Evolutionary conservation across 2,113 vertebrate genomes (phyloP), one percentile per base, ranked within the genome.

Genomic region (Cryptomyrus ogoouensis): DNA sequence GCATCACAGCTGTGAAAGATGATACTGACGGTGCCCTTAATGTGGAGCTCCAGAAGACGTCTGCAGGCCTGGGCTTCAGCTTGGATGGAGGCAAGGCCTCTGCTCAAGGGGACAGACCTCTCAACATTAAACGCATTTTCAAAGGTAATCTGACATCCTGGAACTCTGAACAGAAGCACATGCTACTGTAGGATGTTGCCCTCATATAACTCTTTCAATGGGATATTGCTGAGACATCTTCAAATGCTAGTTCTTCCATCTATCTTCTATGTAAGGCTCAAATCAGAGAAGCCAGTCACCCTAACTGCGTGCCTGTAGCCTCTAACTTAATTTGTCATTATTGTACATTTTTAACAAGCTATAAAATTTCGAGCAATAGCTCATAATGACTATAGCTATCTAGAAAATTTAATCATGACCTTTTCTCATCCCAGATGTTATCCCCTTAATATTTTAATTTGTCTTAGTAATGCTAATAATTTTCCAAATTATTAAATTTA

Each of bases 51-150:
- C 91, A 96, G 91, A 99, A 99, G 95, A 97, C 97, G 0, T 96
- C 97, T 35, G 97, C 97, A 27, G 98, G 97, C 56, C 94, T 99
- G 91, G 98, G 98, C 39, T 95, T 99, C 93, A 98, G 97, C 91
- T 96, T 98, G 17, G 97, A 98, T 31, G 97, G 97, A 88, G 97
- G 97, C 19, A 97, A 95, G 86, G 95, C 97, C 9, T 97, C 97
- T 0, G 92, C 95, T 92, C 95, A 95, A 46, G 96, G 96, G 91
- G 96, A 98, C 89, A 94, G 96, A 83, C 97, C 97, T 9, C 95
- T 99, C 47, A 92, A 96, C 88, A 94, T 99, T 88, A 98, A 98
- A 93, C 96, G 96, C 88, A 92, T 98, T 88, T 98, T 98, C 95
- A 97, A 96, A 97, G 98, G 98, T 98, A 95, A 94, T 35, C 49